Percentiles rank a stretch among this genome's conserved stretches.
These are phyloP conservation scores for Austrofundulus limnaeus DNA, from an alignment of 2,113 vertebrate species.

Conservation along the genomic window DNA sequence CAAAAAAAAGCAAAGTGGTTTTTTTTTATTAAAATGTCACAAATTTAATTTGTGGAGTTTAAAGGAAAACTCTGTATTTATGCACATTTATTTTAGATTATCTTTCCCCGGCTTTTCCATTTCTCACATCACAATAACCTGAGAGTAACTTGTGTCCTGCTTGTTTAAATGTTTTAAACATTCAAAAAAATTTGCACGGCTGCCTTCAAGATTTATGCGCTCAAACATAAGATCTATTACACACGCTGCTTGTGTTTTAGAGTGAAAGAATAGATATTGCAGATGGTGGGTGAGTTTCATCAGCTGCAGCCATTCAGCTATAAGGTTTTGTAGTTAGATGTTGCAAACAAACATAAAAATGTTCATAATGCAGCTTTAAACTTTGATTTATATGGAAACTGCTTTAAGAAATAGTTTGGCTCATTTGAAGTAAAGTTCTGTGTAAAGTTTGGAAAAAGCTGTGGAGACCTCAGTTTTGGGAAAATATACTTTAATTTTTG, in stretches of 20 bases:
- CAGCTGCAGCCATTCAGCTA: background rate
- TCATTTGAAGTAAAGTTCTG: too few relatives aligned
- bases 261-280: constrained; percentile 39
- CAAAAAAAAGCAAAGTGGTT: background rate
- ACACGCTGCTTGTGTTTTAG: constrained; percentile 22
- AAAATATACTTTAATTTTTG: too few relatives aligned
- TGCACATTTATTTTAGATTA: background rate
- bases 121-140: background rate
- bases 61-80: too few relatives aligned
- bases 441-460: too few relatives aligned
- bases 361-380: too few relatives aligned
- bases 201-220: constrained; percentile 20
- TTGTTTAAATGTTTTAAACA: constrained; percentile 27
- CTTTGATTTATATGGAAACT: too few relatives aligned
- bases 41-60: background rate
- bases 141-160: constrained; percentile 1
- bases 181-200: constrained; percentile 1
- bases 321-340: constrained; percentile 2
- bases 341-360: too few relatives aligned
- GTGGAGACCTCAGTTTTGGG: too few relatives aligned
- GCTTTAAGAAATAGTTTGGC: too few relatives aligned
- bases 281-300: constrained; percentile 34
- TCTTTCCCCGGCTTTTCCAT: background rate
- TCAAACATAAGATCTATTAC: constrained; percentile 33
- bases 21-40: background rate